These are phyloP conservation scores for Didymodactylos carnosus DNA, from an alignment of 2,888 invertebrate genomes.

Conservation along the genomic window DNA sequence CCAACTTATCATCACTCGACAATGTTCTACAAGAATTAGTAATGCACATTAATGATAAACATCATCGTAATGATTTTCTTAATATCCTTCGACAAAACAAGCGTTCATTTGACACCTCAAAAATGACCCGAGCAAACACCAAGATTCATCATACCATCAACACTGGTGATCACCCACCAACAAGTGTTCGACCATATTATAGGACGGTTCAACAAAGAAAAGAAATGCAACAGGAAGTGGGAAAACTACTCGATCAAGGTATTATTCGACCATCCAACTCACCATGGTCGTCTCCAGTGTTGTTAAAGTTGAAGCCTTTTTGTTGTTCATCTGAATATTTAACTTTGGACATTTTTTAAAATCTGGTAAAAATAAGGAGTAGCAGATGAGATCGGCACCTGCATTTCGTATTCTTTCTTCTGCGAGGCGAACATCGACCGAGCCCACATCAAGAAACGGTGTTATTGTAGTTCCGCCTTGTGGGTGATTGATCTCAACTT, in stretches of 20 bases:
- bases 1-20: background rate
- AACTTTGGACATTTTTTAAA: background rate
- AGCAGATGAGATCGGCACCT: background rate
- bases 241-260: background rate
- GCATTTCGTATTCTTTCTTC: background rate
- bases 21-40: background rate
- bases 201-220: background rate
- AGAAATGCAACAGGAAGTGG: background rate
- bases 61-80: background rate
- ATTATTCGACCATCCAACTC: background rate
- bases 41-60: background rate
- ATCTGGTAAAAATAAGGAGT: background rate
- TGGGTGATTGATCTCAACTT: background rate
- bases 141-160: background rate
- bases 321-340: too few relatives aligned
- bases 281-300: background rate
- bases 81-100: background rate
- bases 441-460: background rate
- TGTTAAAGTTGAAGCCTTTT: too few relatives aligned
- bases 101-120: background rate
- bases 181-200: background rate
- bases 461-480: background rate
- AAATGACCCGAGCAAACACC: background rate
- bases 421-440: background rate
- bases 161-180: background rate